These are phyloP conservation scores for Hyles euphorbiae DNA, from an alignment of 1,140 invertebrate species.

Conservation along the genomic window DNA sequence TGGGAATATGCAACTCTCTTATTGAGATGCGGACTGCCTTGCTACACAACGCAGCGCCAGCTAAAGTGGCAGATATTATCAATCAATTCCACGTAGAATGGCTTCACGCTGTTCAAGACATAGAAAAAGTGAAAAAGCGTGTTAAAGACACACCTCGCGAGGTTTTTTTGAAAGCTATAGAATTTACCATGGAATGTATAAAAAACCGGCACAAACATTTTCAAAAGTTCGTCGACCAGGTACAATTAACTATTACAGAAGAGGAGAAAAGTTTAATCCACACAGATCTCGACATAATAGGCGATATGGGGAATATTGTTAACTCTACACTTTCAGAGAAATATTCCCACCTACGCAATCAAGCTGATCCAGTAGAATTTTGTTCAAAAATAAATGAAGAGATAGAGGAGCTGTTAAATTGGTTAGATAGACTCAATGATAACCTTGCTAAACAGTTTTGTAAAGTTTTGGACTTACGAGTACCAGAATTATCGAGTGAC, in stretches of 20 bases:
- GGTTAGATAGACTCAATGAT: slow-evolving; percentile 19
- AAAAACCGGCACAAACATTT: slow-evolving; percentile 3
- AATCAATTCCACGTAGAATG: slow-evolving; percentile 11
- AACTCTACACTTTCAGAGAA: slow-evolving; percentile 10
- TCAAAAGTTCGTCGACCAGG: slow-evolving; percentile 5
- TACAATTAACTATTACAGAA: neutral
- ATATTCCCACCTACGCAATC: neutral
- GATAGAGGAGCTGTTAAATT: slow-evolving; percentile 21
- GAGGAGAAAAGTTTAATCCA: slow-evolving; percentile 9
- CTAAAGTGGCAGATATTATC: slow-evolving; percentile 8
- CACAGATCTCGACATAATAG: slow-evolving; percentile 6
- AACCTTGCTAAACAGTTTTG: slow-evolving; percentile 12
- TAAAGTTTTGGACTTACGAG: slow-evolving; percentile 10
- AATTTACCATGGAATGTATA: slow-evolving; percentile 11
- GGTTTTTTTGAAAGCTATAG: slow-evolving; percentile 9
- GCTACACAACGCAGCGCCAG: neutral
- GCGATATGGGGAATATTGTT: slow-evolving; percentile 13
- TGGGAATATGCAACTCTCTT: slow-evolving; percentile 3
- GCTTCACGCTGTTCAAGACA: slow-evolving; percentile 16
- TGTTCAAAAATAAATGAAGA: slow-evolving; percentile 14
- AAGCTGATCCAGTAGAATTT: slow-evolving; percentile 15
- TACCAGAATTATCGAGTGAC: neutral
- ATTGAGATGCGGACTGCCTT: slow-evolving; percentile 8
- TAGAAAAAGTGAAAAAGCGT: slow-evolving; percentile 10
- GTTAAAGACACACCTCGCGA: slow-evolving; percentile 13